These are phyloP conservation scores for Asteroscopus sphinx DNA, from an alignment of 2,888 invertebrate genomes.

Conservation along the genomic window DNA sequence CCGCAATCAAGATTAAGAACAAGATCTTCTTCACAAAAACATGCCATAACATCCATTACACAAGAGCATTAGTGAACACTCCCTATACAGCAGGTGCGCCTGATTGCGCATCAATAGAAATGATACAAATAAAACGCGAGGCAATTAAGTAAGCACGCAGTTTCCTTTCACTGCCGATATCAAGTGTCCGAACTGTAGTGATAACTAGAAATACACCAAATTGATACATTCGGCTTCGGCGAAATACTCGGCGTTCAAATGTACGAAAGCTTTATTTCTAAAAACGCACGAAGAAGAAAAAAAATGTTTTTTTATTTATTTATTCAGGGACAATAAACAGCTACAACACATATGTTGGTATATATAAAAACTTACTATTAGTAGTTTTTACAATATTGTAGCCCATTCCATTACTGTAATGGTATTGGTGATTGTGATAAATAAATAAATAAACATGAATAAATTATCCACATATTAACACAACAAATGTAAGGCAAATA, in stretches of 20 bases:
- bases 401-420: no score
- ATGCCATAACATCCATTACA: conserved; percentile 32
- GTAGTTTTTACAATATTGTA: no score
- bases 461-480: no score
- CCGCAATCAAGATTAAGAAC: neutral
- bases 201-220: conserved; percentile 25
- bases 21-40: conserved; percentile 6
- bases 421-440: no score
- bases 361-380: no score
- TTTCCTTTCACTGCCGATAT: conserved; percentile 78
- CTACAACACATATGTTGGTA: no score
- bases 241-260: neutral
- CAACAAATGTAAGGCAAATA: no score
- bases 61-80: conserved; percentile 44
- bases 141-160: conserved; percentile 72
- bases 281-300: no score
- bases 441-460: no score
- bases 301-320: no score
- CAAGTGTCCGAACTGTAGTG: conserved; percentile 33
- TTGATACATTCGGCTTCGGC: conserved; percentile 9
- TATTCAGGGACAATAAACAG: no score
- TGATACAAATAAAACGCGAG: conserved; percentile 79
- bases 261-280: neutral
- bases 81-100: conserved; percentile 62
- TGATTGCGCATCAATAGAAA: conserved; percentile 73